phyloP scores from a whole-genome alignment of 2,797 vertebrate genomes.

The Sciurus carolinensis region DNA sequence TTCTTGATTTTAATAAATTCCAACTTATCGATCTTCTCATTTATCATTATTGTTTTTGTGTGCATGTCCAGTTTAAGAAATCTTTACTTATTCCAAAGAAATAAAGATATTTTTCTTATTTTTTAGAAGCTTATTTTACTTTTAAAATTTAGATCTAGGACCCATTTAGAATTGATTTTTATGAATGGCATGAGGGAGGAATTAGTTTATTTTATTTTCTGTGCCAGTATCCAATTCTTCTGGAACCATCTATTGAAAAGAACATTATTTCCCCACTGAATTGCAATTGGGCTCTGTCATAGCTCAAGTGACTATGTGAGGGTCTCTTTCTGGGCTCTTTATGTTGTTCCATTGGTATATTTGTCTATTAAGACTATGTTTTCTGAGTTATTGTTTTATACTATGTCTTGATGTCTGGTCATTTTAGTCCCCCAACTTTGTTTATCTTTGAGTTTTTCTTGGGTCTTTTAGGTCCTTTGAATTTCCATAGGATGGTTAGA shows the following conservation, averaged over 20 bases:
- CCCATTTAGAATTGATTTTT: neutral
- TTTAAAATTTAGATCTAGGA: neutral
- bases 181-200: neutral
- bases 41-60: neutral
- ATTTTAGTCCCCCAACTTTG: neutral
- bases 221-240: neutral
- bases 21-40: neutral
- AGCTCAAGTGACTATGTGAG: neutral
- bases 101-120: neutral
- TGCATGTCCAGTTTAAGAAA: neutral
- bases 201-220: neutral
- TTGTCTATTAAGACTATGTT: neutral
- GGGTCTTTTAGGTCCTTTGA: neutral
- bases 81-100: neutral
- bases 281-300: too few relatives aligned
- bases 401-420: neutral
- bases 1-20: constrained; percentile 1
- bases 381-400: neutral
- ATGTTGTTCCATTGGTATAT: neutral
- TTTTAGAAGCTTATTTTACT: constrained; percentile 6
- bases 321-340: neutral
- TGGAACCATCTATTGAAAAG: neutral
- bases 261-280: neutral
- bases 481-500: neutral
- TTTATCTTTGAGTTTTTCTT: neutral